These are phyloP conservation scores for Gallinago nigripennis DNA, from an alignment of 2,797 vertebrate genomes.

Conservation along the genomic window DNA sequence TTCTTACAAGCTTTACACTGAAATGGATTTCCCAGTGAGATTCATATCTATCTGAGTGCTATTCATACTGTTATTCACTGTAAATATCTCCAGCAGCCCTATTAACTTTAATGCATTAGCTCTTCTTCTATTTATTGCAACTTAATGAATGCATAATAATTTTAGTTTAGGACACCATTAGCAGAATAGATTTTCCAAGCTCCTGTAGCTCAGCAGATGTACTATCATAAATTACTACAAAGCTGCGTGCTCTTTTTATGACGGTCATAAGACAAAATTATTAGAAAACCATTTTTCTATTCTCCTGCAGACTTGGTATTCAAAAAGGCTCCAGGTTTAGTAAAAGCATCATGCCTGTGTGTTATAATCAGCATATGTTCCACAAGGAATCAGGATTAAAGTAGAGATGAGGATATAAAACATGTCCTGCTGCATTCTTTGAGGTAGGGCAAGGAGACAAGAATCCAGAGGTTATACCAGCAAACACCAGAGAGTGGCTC, in stretches of 20 bases:
- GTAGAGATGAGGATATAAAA: background rate
- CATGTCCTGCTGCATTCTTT: background rate
- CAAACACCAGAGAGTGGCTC: background rate
- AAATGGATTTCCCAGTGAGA: constrained; percentile 28
- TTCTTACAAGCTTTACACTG: constrained; percentile 3
- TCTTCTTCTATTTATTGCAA: constrained; percentile 56
- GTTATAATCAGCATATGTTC: background rate
- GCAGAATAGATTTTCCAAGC: constrained; percentile 36
- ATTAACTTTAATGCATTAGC: constrained; percentile 59
- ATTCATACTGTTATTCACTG: constrained; percentile 19
- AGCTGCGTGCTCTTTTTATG: background rate
- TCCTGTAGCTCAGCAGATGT: constrained; percentile 38
- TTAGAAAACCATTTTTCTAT: constrained; percentile 17
- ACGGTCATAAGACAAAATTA: constrained; percentile 27
- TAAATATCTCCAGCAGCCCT: constrained; percentile 53
- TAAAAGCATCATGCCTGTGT: background rate
- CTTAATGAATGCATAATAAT: constrained; percentile 61
- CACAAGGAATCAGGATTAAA: background rate
- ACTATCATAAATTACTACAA: constrained; percentile 8
- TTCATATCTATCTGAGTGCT: constrained; percentile 11
- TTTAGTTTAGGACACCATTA: constrained; percentile 53
- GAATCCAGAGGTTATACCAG: background rate
- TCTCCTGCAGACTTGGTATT: background rate
- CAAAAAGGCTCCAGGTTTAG: background rate
- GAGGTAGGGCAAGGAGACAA: background rate